phyloP scores from a whole-genome alignment of 1,140 invertebrate species.

The Bathynomus jamesi region DNA sequence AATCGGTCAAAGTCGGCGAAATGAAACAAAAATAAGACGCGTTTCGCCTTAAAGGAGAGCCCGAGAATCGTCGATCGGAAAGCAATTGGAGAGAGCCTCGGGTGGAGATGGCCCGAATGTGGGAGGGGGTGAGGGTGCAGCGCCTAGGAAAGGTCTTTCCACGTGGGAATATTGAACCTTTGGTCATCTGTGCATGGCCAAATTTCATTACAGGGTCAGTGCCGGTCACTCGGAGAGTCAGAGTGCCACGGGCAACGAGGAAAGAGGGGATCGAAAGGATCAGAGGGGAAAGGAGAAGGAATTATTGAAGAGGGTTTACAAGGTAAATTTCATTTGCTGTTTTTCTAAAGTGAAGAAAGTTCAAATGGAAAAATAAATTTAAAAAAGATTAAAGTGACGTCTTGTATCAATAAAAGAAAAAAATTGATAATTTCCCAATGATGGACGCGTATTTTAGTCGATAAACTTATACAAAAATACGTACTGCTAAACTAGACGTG shows the following conservation, averaged over 20 bases:
- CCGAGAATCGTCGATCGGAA: no score
- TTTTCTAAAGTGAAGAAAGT: not conserved
- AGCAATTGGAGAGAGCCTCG: not conserved
- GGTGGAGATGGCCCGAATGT: not conserved
- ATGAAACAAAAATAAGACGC: no score
- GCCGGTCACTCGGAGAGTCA: not conserved
- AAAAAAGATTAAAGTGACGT: not conserved
- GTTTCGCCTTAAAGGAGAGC: no score
- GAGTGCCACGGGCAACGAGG: not conserved
- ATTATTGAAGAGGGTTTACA: not conserved
- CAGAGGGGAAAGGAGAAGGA: not conserved
- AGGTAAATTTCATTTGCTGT: not conserved
- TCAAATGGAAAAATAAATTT: not conserved
- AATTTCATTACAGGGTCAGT: not conserved
- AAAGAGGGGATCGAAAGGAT: not conserved
- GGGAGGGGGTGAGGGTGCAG: not conserved
- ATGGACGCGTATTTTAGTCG: no score
- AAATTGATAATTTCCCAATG: no score
- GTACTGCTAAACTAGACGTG: no score
- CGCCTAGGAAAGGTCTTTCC: not conserved
- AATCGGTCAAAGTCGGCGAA: no score
- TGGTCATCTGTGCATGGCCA: not conserved
- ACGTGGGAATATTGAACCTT: not conserved
- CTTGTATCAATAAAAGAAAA: not conserved
- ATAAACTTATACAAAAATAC: no score